Evolutionary conservation across 2,113 vertebrate species (phyloP), one percentile per base, ranked within the genome.

Genomic region (Corvus moneduloides): DNA sequence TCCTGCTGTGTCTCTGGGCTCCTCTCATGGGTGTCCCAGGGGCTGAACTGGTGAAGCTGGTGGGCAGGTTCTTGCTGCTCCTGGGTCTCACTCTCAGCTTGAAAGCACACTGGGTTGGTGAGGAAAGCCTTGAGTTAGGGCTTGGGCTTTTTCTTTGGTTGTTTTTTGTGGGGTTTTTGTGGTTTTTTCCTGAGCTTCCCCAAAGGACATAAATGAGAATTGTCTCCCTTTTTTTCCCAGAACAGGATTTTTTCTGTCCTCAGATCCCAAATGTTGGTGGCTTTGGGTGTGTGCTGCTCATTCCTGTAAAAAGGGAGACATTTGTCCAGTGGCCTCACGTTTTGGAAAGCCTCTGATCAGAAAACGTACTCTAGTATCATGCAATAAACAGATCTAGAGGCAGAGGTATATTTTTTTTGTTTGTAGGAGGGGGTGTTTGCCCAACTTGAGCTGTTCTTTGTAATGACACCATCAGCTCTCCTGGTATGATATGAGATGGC

Each of bases 371-470:
- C 20, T 59, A 30, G 35, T 46, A 52, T 87, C 48, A 6, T 14
- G 48, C 21, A 39, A 27, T 58, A 27, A 84, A n/a, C 35, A 84
- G 33, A 49, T 35, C 21, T 63, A 64, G 66, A 67, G 28, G 48
- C 35, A 72, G 73, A 67, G n/a, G 6, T 13, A 6, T 33, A 2
- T 11, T 10, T n/a, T 37, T 51, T 33, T 30, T 43, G 52, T 52
- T 8, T 2, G 1, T 4, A 30, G 26, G 33, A 32, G 8, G 3
- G 58, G 13, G 1, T 7, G 55, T 69, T 77, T n/a, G 11, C 16
- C 43, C 46, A 8, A 16, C 24, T 41, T 4, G 2, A 35, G 14
- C 27, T 46, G 16, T 37, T 44, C 14, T 84, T 56, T 0, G 0
- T 49, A 46, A 16, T 54, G 37, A 33, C 17, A 13, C 14, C n/a